These are phyloP conservation scores for Pemphigus obesinymphae DNA, from an alignment of 1,140 invertebrate genomes.

Conservation along the genomic window DNA sequence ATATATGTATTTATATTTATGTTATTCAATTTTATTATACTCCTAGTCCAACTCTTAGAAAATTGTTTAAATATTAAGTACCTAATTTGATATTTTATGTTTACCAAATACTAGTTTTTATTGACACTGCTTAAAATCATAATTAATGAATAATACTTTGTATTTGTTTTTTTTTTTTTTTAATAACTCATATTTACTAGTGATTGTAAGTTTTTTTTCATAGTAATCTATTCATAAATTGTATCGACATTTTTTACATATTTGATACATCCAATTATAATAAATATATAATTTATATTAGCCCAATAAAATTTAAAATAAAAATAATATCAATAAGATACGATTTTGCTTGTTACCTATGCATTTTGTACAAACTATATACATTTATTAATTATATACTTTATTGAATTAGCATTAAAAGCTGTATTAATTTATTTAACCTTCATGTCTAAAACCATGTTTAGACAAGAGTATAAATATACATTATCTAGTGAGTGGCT, in stretches of 20 bases:
- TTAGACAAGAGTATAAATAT: too few species aligned
- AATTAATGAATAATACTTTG: not conserved
- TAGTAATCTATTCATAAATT: not conserved
- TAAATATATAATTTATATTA: not conserved
- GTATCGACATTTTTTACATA: not conserved
- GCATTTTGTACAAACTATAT: not conserved
- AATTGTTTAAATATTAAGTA: not conserved
- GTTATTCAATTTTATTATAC: not conserved
- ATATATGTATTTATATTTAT: slow-evolving; percentile 2
- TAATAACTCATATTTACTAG: not conserved
- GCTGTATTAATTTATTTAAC: not conserved
- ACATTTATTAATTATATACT: not conserved
- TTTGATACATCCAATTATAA: too few species aligned
- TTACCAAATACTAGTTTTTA: not conserved
- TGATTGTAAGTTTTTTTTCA: not conserved
- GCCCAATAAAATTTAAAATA: too few species aligned
- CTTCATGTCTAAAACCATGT: too few species aligned
- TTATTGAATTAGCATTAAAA: not conserved
- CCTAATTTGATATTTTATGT: not conserved
- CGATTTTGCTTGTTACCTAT: not conserved
- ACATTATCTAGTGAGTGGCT: too few species aligned
- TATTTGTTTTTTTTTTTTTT: not conserved
- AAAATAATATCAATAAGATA: not conserved
- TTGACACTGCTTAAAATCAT: not conserved
- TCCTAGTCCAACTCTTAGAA: slow-evolving; percentile 16